Percentiles rank a stretch among this genome's conserved stretches.
Evolutionary conservation across 2,888 invertebrate species (phyloP).

Genomic region (Morpho helenor): DNA sequence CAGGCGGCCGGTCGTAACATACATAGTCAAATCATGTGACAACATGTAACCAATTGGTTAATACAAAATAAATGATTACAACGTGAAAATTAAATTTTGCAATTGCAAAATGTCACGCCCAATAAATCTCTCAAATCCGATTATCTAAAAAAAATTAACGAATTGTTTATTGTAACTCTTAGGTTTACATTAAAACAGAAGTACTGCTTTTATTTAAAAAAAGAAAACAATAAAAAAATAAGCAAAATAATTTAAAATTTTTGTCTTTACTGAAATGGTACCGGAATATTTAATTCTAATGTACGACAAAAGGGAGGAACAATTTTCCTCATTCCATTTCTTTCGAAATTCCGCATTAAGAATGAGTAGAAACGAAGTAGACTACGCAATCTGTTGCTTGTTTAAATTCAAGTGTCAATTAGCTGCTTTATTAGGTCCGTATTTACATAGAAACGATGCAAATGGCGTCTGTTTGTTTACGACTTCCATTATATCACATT

Average conservation of each 20-base stretch:
- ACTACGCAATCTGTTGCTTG: slow-evolving; percentile 23
- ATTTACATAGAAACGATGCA: slow-evolving; percentile 36
- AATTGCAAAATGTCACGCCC: too few relatives aligned
- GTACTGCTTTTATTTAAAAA: too few relatives aligned
- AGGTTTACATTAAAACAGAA: too few relatives aligned
- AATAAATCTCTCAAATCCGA: too few relatives aligned
- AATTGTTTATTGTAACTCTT: too few relatives aligned
- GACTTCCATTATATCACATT: slow-evolving; percentile 36
- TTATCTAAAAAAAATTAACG: too few relatives aligned
- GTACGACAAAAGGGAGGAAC: slow-evolving; percentile 2
- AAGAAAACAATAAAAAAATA: neutral
- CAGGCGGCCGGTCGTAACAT: too few relatives aligned
- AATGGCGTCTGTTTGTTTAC: slow-evolving; percentile 35
- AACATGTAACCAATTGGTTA: too few relatives aligned
- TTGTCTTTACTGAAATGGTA: neutral
- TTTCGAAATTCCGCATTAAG: neutral
- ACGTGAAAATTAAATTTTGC: too few relatives aligned
- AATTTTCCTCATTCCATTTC: slow-evolving; percentile 10
- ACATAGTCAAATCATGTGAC: too few relatives aligned
- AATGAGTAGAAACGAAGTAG: slow-evolving; percentile 7
- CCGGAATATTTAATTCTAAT: slow-evolving; percentile 3
- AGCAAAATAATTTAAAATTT: neutral
- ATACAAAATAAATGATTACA: too few relatives aligned
- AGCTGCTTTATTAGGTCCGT: slow-evolving; percentile 29
- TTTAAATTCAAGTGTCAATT: slow-evolving; percentile 28